Evolutionary conservation across 2,888 invertebrate genomes (phyloP), one percentile per base, ranked within the genome.

Genomic region (Acrobasis suavella): DNA sequence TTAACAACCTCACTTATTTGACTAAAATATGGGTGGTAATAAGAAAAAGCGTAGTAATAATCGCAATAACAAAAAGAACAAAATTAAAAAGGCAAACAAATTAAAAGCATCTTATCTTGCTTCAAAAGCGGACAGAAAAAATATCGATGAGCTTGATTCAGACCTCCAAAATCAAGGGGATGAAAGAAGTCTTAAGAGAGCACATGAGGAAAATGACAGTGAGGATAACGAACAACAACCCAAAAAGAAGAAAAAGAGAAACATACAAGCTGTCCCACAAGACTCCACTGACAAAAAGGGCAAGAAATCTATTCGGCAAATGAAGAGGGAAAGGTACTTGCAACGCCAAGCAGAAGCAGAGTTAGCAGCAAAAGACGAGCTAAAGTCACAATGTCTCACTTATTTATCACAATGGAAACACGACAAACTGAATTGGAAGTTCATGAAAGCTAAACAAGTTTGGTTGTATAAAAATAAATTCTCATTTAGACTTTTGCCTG

Each of bases 361-460:
- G 72, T 85, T 91, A 58, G 92, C 91, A 55, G 81, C 86, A 12
- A 93, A 93, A 72, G 87, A 93, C 62, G 93, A 93, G 62, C 89
- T 94, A 12, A 94, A 94, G 71, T 85, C 93, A 54, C 94, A 94
- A 65, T 95, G 95, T 65, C 85, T 95, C 16, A 94, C 91, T 74
- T 96, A 96, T 77, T 80, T 96, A 60, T 94, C 94, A 1, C 93
- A 95, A 75, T 97, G 97, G 96, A 95, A 96, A 81, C 92, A 96
- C 76, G 92, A 94, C 65, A 93, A 86, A 68, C 85, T 85, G 54
- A 94, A 95, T 72, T 97, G 97, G 97, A 97, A 96, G 82, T 97
- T 97, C 79, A 95, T 95, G 83, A 97, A 97, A 83, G 83, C 95
- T 1, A 94, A 94, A 65, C 97, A 97, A 86, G 93, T 95, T n/a